Evolutionary conservation across 2,797 vertebrate genomes (phyloP).

Genomic region (Lacerta bilineata): DNA sequence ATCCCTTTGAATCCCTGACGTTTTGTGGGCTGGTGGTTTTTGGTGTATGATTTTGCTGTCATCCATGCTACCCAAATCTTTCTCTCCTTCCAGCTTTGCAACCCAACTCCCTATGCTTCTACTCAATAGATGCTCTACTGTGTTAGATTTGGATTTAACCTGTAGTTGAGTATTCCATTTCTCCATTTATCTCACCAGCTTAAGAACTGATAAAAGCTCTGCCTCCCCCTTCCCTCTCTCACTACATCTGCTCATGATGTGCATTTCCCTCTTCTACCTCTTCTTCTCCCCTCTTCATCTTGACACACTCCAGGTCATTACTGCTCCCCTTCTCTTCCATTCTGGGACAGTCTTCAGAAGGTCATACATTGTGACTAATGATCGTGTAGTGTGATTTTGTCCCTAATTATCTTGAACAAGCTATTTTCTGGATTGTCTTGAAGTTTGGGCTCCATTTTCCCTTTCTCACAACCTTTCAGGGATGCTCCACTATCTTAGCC

Average conservation of each 20-base stretch:
- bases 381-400: not conserved
- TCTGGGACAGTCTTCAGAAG: not conserved
- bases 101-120: not conserved
- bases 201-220: not conserved
- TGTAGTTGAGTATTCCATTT: not conserved
- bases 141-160: not conserved
- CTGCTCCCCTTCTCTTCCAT: not conserved
- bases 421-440: not conserved
- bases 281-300: not conserved
- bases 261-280: not conserved
- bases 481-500: not conserved
- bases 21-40: not conserved
- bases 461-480: not conserved
- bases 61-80: not conserved
- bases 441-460: not conserved
- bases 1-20: not conserved
- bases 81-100: not conserved
- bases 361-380: not conserved
- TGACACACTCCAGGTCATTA: not conserved
- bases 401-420: not conserved
- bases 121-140: not conserved
- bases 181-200: not conserved
- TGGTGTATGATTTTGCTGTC: not conserved
- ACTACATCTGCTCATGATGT: not conserved
- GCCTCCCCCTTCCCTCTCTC: not conserved